These are phyloP conservation scores for Lamellibrachia satsuma DNA, from an alignment of 2,888 invertebrate genomes.

Conservation along the genomic window DNA sequence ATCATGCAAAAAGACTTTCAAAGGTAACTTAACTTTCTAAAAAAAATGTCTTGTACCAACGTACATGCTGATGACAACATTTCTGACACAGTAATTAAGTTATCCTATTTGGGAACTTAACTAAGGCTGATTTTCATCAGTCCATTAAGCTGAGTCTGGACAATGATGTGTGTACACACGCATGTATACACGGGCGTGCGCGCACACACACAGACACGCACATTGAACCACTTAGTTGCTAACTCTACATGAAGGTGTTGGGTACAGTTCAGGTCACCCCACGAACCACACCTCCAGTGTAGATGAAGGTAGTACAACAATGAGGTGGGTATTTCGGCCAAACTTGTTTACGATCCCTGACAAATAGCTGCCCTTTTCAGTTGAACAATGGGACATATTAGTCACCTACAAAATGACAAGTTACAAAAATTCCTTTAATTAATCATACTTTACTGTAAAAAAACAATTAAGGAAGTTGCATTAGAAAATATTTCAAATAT, in stretches of 20 bases:
- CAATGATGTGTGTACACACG: background rate
- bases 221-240: background rate
- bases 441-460: background rate
- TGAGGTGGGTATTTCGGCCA: background rate
- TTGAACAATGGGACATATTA: background rate
- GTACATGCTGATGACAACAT: background rate
- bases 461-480: background rate
- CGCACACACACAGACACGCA: too few relatives aligned
- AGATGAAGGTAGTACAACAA: background rate
- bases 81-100: background rate
- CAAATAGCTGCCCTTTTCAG: background rate
- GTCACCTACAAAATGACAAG: background rate
- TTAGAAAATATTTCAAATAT: background rate
- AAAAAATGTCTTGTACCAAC: background rate
- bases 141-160: background rate
- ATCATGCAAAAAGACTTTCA: background rate
- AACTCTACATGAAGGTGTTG: background rate
- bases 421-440: background rate
- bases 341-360: background rate
- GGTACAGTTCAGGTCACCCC: background rate
- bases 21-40: background rate
- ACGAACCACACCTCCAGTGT: background rate
- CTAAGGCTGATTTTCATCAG: background rate
- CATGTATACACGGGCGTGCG: too few relatives aligned
- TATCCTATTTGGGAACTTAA: background rate